These are phyloP conservation scores for Parthenolecanium corni DNA, from an alignment of 2,888 invertebrate species.

Conservation along the genomic window DNA sequence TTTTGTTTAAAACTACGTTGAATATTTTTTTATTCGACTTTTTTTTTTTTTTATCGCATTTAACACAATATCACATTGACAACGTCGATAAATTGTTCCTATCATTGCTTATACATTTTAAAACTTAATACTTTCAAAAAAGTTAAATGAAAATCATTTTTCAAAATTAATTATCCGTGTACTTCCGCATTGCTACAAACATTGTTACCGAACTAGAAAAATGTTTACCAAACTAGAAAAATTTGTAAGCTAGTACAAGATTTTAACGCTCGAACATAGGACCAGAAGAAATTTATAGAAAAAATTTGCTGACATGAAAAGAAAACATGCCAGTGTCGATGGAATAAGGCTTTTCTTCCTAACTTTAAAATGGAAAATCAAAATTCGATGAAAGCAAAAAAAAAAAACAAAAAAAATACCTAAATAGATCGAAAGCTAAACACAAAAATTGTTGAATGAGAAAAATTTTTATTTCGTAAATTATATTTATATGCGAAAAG, in stretches of 20 bases:
- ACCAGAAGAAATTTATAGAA: neutral
- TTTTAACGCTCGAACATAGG: neutral
- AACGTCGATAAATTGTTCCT: slow-evolving; percentile 24
- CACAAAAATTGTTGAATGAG: no score
- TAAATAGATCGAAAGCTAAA: no score
- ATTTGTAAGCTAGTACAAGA: no score
- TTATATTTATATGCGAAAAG: neutral
- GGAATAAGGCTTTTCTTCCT: no score
- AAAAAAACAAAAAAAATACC: no score
- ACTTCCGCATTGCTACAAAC: neutral
- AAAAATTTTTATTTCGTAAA: no score
- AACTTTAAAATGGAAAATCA: no score
- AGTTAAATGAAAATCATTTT: neutral
- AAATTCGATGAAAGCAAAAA: no score
- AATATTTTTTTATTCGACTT: slow-evolving; percentile 1
- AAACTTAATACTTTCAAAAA: no score
- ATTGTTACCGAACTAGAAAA: neutral
- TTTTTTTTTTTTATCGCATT: slow-evolving; percentile 5
- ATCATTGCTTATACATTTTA: slow-evolving; percentile 18
- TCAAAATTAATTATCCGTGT: neutral
- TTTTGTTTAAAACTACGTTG: slow-evolving; percentile 16
- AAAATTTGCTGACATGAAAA: no score
- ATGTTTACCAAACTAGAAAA: no score
- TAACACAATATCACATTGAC: slow-evolving; percentile 27
- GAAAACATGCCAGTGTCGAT: no score